phyloP scores from a whole-genome alignment of 2,888 invertebrate genomes.

The Cactoblastis cactorum region DNA sequence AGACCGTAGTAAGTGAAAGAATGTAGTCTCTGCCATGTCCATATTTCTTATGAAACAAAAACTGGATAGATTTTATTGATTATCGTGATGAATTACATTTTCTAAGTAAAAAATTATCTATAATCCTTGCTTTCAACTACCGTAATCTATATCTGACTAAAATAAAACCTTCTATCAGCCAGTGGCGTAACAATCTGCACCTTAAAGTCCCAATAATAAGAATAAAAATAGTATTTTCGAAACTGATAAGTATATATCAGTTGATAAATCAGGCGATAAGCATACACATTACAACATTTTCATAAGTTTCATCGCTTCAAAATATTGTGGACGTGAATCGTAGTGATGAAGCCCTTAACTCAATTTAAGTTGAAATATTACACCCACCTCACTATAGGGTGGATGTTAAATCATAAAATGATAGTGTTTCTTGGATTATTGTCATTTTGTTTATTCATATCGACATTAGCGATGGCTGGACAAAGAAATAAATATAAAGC shows the following conservation, averaged over 20 bases:
- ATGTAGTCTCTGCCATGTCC: too few relatives aligned
- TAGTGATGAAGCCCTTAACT: constrained; percentile 16
- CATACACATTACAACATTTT: not conserved
- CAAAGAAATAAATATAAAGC: constrained; percentile 45
- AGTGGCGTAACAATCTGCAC: not conserved
- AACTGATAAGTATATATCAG: constrained; percentile 4
- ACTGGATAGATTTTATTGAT: not conserved
- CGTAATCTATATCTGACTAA: not conserved
- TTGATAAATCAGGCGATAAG: constrained; percentile 11
- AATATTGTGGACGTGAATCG: not conserved
- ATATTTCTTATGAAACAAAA: too few relatives aligned
- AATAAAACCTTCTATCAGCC: not conserved
- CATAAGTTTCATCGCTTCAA: not conserved
- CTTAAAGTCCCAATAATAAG: not conserved
- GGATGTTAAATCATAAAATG: constrained; percentile 63
- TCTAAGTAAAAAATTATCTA: not conserved
- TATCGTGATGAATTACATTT: too few relatives aligned
- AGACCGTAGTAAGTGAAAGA: too few relatives aligned
- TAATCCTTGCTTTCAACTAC: not conserved
- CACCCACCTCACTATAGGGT: constrained; percentile 42
- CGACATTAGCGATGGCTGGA: constrained; percentile 51
- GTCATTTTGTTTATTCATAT: constrained; percentile 59
- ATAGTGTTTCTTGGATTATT: constrained; percentile 57
- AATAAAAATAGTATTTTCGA: not conserved
- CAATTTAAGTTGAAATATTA: too few relatives aligned